Evolutionary conservation across 2,888 invertebrate genomes (phyloP), one percentile per base, ranked within the genome.

Genomic region (Synanthedon vespiformis): DNA sequence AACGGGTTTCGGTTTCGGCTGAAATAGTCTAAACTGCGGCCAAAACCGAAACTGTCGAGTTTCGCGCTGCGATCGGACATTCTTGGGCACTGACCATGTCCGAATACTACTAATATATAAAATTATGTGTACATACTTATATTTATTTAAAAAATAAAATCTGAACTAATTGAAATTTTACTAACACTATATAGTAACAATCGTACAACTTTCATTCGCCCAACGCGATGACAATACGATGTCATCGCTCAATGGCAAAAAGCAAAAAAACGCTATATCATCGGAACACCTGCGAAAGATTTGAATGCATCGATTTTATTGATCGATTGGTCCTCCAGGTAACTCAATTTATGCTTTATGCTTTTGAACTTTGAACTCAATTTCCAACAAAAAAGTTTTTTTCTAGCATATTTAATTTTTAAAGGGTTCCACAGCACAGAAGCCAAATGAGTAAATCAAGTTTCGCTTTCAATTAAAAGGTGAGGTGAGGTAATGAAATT

Each of bases 271-370:
- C 74, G 73, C 73, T 70, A 67, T 77, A 72, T 86, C 86, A 85
- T 70, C 70, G 65, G 74, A 73, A 83, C 86, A 87, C 86, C 86
- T 87, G 86, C 82, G 74, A 80, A 79, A 75, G 66, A 69, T 69
- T 75, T 76, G 73, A 76, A 82, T 76, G 68, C 70, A 74, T 70
- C 70, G 69, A 74, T 79, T 22, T 34, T 74, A 76, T 73, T 76
- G 75, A 80, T 82, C 76, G 80, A 84, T 85, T 82, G 70, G 74
- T 70, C 69, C 68, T 74, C 71, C 48, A 52, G 53, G 52, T 52
- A 52, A 52, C 54, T 54, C 13, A 18, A 11, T 48, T 5, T 18
- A 11, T 12, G 16, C 10, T 48, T 8, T 14, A 48, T 14, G 3
- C 11, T 0, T 18, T 48, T 22, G 14, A 44, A 13, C 14, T 14